Conservation (phyloP, 2,113 vertebrate species). For the Semnopithecus entellus region DNA sequence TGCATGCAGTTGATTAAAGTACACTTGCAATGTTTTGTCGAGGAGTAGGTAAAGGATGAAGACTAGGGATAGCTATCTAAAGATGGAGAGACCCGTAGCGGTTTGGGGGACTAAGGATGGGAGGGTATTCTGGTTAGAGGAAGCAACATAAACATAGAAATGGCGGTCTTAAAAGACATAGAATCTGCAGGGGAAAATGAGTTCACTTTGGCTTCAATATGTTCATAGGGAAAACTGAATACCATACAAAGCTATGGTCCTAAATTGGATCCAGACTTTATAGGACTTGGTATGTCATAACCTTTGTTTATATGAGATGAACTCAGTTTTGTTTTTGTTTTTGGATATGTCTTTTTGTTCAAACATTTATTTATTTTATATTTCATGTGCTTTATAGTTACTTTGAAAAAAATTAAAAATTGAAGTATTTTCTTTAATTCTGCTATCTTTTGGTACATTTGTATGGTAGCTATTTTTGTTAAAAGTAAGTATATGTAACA, state of each 20-base stretch:
- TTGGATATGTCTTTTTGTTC: background rate
- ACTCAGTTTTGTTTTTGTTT: background rate
- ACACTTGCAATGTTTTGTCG: background rate
- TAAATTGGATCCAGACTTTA: slow-evolving; percentile 36
- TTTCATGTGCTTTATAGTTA: background rate
- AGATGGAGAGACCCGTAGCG: background rate
- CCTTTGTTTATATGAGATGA: background rate
- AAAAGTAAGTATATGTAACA: background rate
- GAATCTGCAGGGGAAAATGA: background rate
- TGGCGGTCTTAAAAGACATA: background rate
- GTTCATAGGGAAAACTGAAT: background rate
- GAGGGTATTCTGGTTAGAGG: background rate
- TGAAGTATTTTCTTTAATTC: slow-evolving; percentile 36
- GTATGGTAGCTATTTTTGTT: background rate
- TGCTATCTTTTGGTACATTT: slow-evolving; percentile 20
- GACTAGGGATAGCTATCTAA: background rate
- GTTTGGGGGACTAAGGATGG: background rate
- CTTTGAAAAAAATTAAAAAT: slow-evolving; percentile 21
- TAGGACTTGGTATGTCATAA: background rate
- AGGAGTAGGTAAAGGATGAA: background rate
- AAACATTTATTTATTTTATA: background rate
- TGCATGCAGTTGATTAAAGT: background rate
- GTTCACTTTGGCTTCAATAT: background rate
- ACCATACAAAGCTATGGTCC: background rate
- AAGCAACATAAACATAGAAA: background rate